Evolutionary conservation across 2,797 vertebrate genomes (phyloP).

Genomic region (Premnoplex brunnescens): DNA sequence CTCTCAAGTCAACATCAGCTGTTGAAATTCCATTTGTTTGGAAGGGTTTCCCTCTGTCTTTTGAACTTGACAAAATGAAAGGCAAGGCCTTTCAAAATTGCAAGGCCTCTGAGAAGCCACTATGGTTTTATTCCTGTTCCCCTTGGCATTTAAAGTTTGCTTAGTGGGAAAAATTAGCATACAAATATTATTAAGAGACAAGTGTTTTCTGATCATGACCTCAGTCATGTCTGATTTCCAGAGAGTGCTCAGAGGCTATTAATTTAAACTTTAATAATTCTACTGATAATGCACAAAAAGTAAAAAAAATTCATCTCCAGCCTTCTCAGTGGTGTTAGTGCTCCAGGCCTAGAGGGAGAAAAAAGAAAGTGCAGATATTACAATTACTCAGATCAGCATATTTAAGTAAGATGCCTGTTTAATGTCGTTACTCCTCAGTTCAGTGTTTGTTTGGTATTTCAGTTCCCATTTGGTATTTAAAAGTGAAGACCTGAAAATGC

Average conservation of each 20-base stretch:
- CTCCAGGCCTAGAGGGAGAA: background rate
- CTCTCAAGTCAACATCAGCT: background rate
- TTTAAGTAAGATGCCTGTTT: background rate
- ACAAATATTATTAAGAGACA: background rate
- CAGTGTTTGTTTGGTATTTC: background rate
- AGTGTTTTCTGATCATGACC: background rate
- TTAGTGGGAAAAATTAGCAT: background rate
- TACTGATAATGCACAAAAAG: background rate
- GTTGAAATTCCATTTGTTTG: background rate
- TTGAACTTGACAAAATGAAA: background rate
- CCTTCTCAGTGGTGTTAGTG: background rate
- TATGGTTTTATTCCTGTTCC: background rate
- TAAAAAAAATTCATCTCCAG: background rate
- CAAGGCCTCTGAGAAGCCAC: background rate
- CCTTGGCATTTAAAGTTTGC: background rate
- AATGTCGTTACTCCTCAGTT: background rate
- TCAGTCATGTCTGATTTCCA: background rate
- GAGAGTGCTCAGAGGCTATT: background rate
- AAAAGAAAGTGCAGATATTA: background rate
- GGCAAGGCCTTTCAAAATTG: too few relatives aligned
- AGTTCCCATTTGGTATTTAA: background rate
- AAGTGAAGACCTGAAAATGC: background rate
- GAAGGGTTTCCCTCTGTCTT: fast-evolving
- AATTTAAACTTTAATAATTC: background rate
- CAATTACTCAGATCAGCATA: background rate